Evolutionary conservation across 2,888 invertebrate genomes (phyloP).

Genomic region (Tetramorium bicarinatum): DNA sequence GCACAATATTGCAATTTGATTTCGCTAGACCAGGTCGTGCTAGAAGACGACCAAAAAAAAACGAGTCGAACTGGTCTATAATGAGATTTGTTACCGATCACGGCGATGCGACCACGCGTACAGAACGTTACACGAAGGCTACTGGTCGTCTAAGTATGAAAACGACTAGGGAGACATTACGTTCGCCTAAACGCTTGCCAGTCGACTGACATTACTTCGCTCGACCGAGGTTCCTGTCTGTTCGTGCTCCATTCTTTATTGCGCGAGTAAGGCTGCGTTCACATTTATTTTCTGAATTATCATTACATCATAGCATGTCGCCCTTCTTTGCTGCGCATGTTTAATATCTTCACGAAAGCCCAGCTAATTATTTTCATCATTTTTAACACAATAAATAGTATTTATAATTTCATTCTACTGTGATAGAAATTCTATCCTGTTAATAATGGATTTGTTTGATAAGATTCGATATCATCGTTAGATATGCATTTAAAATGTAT

Average conservation of each 20-base stretch:
- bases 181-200: slow-evolving; percentile 68
- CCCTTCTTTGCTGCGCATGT: background rate
- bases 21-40: slow-evolving; percentile 71
- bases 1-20: slow-evolving; percentile 67
- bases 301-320: background rate
- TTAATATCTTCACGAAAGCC: background rate
- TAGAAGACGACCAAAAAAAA: slow-evolving; percentile 66
- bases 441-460: slow-evolving; percentile 7
- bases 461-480: background rate
- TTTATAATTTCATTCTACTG: background rate
- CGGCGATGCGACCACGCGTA: slow-evolving; percentile 63
- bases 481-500: background rate
- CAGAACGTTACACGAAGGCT: slow-evolving; percentile 73
- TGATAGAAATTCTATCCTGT: background rate
- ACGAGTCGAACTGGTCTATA: slow-evolving; percentile 80
- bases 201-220: slow-evolving; percentile 65
- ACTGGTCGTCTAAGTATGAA: slow-evolving; percentile 62
- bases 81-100: slow-evolving; percentile 79
- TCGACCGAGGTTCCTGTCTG: slow-evolving; percentile 64
- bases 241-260: slow-evolving; percentile 62
- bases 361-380: background rate
- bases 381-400: background rate
- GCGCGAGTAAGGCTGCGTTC: slow-evolving; percentile 50
- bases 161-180: slow-evolving; percentile 66
- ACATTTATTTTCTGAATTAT: slow-evolving; percentile 39